phyloP scores from a whole-genome alignment of 2,888 invertebrate genomes.

The Panzeria rudis region DNA sequence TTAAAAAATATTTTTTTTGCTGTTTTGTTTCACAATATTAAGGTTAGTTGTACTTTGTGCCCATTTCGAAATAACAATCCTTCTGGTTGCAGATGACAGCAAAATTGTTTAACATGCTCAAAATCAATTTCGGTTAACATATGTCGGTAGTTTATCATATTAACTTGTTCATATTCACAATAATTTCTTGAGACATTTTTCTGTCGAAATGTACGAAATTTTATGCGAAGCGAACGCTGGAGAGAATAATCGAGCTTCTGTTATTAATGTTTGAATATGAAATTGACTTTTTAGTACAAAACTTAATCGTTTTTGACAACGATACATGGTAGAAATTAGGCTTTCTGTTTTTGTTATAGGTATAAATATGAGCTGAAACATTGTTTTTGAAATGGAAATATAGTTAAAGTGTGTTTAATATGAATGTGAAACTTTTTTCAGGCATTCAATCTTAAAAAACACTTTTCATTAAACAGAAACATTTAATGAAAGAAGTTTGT shows the following conservation, averaged over 20 bases:
- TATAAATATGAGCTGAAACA: background rate
- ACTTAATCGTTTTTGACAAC: slow-evolving; percentile 67
- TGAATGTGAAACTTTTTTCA: background rate
- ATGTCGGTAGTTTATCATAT: slow-evolving; percentile 71
- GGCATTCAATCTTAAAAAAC: background rate
- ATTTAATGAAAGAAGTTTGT: background rate
- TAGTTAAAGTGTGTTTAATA: background rate
- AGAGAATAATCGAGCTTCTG: slow-evolving; percentile 63
- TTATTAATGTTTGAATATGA: slow-evolving; percentile 64
- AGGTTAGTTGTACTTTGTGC: slow-evolving; percentile 35
- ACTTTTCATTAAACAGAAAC: background rate
- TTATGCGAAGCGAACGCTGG: slow-evolving; percentile 1
- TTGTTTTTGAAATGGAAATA: background rate
- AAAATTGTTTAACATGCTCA: slow-evolving; percentile 69
- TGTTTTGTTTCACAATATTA: slow-evolving; percentile 44
- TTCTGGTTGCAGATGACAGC: slow-evolving; percentile 69
- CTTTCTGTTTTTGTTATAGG: background rate
- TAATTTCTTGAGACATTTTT: slow-evolving; percentile 65
- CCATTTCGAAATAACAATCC: slow-evolving; percentile 43
- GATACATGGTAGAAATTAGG: background rate
- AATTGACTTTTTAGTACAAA: slow-evolving; percentile 67
- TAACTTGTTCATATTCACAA: slow-evolving; percentile 69
- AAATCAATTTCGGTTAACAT: slow-evolving; percentile 71
- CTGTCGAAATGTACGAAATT: background rate
- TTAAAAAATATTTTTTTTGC: slow-evolving; percentile 12